Conservation (phyloP, 2,888 invertebrate genomes). For the Calameuta idolon region DNA sequence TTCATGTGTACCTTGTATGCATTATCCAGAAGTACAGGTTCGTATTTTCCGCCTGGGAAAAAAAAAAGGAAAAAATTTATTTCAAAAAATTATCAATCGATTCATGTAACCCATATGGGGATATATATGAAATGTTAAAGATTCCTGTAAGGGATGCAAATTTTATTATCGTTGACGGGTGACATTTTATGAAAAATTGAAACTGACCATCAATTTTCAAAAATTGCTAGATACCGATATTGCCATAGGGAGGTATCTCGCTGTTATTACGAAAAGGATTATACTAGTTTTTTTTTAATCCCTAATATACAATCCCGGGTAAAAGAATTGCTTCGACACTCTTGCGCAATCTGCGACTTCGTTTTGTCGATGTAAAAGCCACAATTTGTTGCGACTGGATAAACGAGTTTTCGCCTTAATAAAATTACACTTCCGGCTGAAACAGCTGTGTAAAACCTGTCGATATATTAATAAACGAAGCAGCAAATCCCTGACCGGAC, state of each 20-base stretch:
- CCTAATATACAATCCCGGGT: background rate
- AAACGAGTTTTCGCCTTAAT: background rate
- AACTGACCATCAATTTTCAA: background rate
- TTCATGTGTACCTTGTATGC: slow-evolving; percentile 81
- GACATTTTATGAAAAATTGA: background rate
- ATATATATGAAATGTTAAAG: background rate
- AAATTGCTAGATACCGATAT: background rate
- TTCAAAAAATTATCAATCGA: background rate
- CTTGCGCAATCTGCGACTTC: background rate
- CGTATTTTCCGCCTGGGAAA: slow-evolving; percentile 70
- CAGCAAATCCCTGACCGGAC: background rate
- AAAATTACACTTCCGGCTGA: background rate
- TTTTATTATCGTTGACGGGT: background rate
- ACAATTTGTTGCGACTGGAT: background rate
- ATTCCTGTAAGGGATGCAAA: background rate
- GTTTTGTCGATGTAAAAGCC: background rate
- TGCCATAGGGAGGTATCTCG: background rate
- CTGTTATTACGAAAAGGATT: background rate
- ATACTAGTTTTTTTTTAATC: background rate
- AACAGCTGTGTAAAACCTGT: background rate
- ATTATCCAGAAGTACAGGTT: slow-evolving; percentile 72
- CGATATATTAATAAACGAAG: background rate
- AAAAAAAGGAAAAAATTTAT: slow-evolving; percentile 18
- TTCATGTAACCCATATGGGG: background rate
- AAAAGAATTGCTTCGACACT: background rate